Evolutionary conservation across 2,888 invertebrate genomes (phyloP).

Genomic region (Tenthredo scrophulariae): DNA sequence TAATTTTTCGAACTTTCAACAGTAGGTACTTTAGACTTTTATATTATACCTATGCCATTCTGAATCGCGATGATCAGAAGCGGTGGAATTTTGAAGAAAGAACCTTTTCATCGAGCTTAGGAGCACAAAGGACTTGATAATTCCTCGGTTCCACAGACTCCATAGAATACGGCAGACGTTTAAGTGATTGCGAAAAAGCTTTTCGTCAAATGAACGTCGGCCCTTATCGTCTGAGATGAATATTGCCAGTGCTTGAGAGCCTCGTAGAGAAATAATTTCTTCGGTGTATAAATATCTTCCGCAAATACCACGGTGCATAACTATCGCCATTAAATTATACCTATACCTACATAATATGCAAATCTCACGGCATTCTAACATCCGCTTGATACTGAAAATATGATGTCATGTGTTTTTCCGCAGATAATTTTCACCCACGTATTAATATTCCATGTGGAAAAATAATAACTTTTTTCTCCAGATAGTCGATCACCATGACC

Average conservation of each 20-base stretch:
- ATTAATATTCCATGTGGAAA: neutral
- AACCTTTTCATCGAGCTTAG: neutral
- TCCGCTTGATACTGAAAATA: neutral
- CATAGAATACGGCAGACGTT: neutral
- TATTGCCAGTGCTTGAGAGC: neutral
- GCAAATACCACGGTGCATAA: neutral
- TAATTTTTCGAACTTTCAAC: neutral
- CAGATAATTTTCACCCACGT: constrained; percentile 7
- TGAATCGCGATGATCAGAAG: neutral
- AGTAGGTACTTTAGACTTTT: neutral
- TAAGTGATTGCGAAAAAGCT: neutral
- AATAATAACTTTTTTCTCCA: neutral
- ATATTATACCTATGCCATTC: neutral
- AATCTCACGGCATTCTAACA: neutral
- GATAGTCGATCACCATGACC: neutral
- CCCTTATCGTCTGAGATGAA: neutral
- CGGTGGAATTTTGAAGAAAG: neutral
- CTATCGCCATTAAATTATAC: too few species aligned
- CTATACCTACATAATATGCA: neutral
- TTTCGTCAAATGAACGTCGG: neutral
- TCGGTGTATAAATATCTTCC: neutral
- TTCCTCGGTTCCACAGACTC: neutral
- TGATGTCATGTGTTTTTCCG: constrained; percentile 40
- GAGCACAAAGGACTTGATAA: constrained; percentile 12
- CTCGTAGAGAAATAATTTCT: neutral